phyloP scores from a whole-genome alignment of 2,797 vertebrate species.

The Sebastes matsubarae region DNA sequence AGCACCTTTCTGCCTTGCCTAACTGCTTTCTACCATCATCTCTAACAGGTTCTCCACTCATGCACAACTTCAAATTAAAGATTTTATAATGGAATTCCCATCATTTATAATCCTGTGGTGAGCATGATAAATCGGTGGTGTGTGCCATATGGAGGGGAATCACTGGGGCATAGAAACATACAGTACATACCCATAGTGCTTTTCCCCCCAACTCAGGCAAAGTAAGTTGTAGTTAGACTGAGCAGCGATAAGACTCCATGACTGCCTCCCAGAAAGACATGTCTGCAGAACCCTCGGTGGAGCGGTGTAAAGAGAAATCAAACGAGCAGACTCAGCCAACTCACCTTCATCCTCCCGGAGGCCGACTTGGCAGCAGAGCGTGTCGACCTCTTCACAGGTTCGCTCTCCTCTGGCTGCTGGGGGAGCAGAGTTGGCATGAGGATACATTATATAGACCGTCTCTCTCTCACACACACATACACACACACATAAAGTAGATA shows the following conservation, averaged over 20 bases:
- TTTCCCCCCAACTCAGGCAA: not conserved
- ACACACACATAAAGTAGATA: constrained; percentile 1
- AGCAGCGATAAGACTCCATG: constrained; percentile 5
- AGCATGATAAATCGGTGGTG: not conserved
- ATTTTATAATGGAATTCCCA: not conserved
- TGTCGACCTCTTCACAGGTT: constrained; percentile 73
- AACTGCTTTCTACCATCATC: too few species aligned
- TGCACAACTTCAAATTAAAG: not conserved
- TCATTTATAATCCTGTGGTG: not conserved
- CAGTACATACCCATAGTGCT: not conserved
- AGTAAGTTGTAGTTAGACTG: constrained; percentile 5
- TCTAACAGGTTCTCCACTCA: too few species aligned
- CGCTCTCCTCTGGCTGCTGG: constrained; percentile 67
- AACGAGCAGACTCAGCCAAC: constrained; percentile 41
- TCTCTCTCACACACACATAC: not conserved
- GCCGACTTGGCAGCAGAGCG: constrained; percentile 77
- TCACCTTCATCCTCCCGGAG: constrained; percentile 83
- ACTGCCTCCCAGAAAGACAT: constrained; percentile 11
- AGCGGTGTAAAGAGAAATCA: constrained; percentile 55
- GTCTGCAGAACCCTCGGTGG: constrained; percentile 25
- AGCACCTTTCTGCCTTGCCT: too few species aligned
- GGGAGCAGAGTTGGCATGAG: constrained; percentile 47
- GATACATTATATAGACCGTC: constrained; percentile 25
- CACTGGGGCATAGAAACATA: not conserved
- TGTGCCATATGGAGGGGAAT: not conserved